Evolutionary conservation across 2,888 invertebrate species (phyloP).

Genomic region (Parelbella ahira): DNA sequence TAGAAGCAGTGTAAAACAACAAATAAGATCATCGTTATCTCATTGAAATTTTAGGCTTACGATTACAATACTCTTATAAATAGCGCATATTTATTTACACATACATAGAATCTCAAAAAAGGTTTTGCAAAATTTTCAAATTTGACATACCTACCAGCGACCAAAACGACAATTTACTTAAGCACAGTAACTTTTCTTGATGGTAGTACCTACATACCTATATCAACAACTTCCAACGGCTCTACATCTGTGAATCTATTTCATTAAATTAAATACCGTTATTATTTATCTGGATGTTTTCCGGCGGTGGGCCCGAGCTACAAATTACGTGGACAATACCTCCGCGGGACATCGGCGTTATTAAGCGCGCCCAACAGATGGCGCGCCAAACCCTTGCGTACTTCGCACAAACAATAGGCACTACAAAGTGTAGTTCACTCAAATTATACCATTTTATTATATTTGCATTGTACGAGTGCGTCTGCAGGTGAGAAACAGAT

Average conservation of each 20-base stretch:
- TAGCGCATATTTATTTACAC: too few relatives aligned
- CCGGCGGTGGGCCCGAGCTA: conserved; percentile 66
- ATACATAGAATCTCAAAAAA: too few relatives aligned
- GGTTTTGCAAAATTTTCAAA: too few relatives aligned
- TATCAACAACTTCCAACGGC: not conserved
- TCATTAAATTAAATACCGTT: conserved; percentile 71
- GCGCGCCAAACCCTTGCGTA: conserved; percentile 44
- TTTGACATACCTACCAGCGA: too few relatives aligned
- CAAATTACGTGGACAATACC: conserved; percentile 76
- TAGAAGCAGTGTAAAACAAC: too few relatives aligned
- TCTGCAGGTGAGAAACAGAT: too few relatives aligned
- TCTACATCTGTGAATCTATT: conserved; percentile 34
- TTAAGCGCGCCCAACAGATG: conserved; percentile 69
- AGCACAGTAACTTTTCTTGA: too few relatives aligned
- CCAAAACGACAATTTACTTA: too few relatives aligned
- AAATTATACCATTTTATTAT: conserved; percentile 32
- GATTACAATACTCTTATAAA: too few relatives aligned
- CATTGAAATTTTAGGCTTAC: too few relatives aligned
- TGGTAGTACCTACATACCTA: too few relatives aligned
- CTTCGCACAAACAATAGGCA: conserved; percentile 40
- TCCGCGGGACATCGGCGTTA: conserved; percentile 66
- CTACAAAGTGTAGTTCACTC: conserved; percentile 43
- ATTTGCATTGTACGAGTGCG: conserved; percentile 1
- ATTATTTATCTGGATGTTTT: conserved; percentile 72
- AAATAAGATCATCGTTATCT: too few relatives aligned